These are phyloP conservation scores for Elymnias hypermnestra DNA, from an alignment of 1,140 invertebrate genomes.

Conservation along the genomic window DNA sequence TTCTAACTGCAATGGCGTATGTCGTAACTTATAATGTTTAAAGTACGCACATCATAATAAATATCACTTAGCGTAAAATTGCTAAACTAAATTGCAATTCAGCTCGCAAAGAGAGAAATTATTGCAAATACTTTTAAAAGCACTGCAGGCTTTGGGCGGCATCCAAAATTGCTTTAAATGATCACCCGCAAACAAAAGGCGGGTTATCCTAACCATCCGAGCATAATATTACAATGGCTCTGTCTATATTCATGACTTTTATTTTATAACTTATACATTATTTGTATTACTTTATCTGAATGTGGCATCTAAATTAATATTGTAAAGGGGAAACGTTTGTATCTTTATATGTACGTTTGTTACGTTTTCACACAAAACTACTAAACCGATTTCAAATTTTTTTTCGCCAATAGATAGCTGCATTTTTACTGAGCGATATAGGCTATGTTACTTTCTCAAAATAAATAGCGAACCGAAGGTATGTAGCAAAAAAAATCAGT, in stretches of 20 bases:
- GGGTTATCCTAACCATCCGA: conserved; percentile 3
- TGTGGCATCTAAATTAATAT: too few species aligned
- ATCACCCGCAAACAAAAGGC: conserved; percentile 17
- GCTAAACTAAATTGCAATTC: conserved; percentile 10
- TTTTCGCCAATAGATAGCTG: too few species aligned
- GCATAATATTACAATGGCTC: conserved; percentile 3
- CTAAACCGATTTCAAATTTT: too few species aligned
- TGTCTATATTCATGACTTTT: neutral
- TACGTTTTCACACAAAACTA: too few species aligned
- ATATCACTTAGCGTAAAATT: conserved; percentile 20
- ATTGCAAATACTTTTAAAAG: conserved; percentile 24
- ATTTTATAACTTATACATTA: conserved; percentile 1
- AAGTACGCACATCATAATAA: conserved; percentile 10
- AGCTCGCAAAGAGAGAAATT: conserved; percentile 11
- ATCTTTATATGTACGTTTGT: too few species aligned
- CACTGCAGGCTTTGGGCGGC: conserved; percentile 14
- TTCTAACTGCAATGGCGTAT: neutral
- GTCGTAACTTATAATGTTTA: neutral
- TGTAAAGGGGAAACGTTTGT: too few species aligned
- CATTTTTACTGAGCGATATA: too few species aligned
- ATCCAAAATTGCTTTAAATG: conserved; percentile 17
- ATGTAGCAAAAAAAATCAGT: too few species aligned
- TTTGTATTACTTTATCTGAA: too few species aligned
- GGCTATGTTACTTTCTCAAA: too few species aligned
- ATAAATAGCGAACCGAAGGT: too few species aligned